Evolutionary conservation across 2,888 invertebrate species (phyloP), one percentile per base, ranked within the genome.

Genomic region (Drosophila neonasuta): DNA sequence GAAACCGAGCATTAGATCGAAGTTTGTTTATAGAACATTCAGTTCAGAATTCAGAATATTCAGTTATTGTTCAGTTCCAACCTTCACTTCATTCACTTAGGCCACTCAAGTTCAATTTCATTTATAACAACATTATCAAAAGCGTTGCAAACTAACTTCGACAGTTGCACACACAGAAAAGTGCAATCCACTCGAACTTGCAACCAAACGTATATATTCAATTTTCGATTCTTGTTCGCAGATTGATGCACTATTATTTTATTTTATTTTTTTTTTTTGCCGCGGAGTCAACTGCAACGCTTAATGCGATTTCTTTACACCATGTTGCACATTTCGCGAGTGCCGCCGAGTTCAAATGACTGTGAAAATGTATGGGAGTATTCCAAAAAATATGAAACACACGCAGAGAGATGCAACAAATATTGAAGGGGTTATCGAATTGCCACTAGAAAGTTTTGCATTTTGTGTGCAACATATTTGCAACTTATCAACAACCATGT

Each of bases 291-390:
- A 79, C 80, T 74, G 81, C 79, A 74, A 58, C 77, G 81, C 79
- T 73, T 84, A 81, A 81, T 75, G 72, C 75, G 81, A 71, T 74
- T 84, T 67, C 77, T 71, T 79, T 73, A 69, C 74, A 77, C 74
- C 68, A 58, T 84, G 81, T 74, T 84, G 84, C 84, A 84, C 81
- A 79, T 80, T 76, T 73, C 70, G 79, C 72, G 61, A 84, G 67
- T 79, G 81, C 79, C 81, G 77, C 72, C 69, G 79, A 81, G 77
- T 81, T 84, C 81, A 81, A 81, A 81, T 72, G 74, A 69, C 81
- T 84, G 81, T 84, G 81, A 84, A 81, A 81, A 83, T 79, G 84
- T 68, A 71, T 71, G 51, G 8, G 60, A 2, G 39, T 13, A 2
- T 41, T 41, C 15, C 39, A 10, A 20, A 9, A 15, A 54, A 44